Evolutionary conservation across 2,797 vertebrate genomes (phyloP), one percentile per base, ranked within the genome.

Genomic region (Alauda arvensis): DNA sequence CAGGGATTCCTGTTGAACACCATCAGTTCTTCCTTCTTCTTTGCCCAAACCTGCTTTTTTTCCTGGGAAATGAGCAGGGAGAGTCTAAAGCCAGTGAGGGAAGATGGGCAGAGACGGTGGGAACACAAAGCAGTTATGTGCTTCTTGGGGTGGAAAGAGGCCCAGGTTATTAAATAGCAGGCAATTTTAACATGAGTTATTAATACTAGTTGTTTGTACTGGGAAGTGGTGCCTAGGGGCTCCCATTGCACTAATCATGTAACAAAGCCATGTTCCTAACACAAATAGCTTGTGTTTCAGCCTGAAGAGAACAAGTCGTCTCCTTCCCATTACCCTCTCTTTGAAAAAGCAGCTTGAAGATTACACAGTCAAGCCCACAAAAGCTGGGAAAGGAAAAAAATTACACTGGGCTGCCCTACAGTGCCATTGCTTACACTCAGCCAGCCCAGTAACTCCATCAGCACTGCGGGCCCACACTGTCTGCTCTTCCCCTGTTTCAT

Each of bases 181-280:
- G 71, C 82, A 84, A 80, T 86, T 92, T 88, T 85, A 93, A 76
- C 88, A 91, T 87, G 74, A 90, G 87, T 91, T 95, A 83, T 92
- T 94, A 92, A 86, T 93, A 93, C 87, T 56, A 83, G 75, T 82
- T 93, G 89, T 93, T 94, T 91, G 90, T 95, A 89, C 75, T 91
- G 91, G 77, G 94, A 92, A 92, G 82, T 51, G 46, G 57, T 90
- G 91, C 91, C 92, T 89, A 81, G 87, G 85, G 94, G 94, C 91
- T 93, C 71, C 90, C 90, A 87, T 68, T 89, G 77, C 88, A 70
- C 88, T 90, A 90, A 92, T 92, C 92, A 94, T 51, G 42, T 91
- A 92, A 94, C 92, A 92, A 95, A 94, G 87, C 80, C 2, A 0
- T 82, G 80, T 82, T 90, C 60, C 75, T 82, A 56, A 83, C 68